These are phyloP conservation scores for Stratiomys singularior DNA, from an alignment of 2,888 invertebrate genomes.

Conservation along the genomic window DNA sequence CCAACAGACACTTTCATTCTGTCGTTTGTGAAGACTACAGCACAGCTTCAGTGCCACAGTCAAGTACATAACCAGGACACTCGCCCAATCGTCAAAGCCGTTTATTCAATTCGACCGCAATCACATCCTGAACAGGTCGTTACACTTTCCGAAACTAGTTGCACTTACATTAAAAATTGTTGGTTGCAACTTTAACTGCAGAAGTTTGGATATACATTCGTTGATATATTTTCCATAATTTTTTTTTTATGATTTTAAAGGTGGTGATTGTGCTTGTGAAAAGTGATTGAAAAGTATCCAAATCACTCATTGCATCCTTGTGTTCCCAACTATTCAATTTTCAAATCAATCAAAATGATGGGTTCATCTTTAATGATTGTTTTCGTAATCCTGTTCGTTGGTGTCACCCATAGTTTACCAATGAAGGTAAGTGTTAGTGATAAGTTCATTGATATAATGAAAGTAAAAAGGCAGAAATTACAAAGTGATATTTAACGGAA, in stretches of 20 bases:
- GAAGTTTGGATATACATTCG: neutral
- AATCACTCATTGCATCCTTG: neutral
- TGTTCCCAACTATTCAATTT: slow-evolving; percentile 12
- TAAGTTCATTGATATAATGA: neutral
- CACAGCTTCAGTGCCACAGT: slow-evolving; percentile 15
- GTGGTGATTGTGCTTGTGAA: slow-evolving; percentile 27
- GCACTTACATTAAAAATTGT: neutral
- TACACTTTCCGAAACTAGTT: neutral
- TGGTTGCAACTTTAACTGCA: neutral
- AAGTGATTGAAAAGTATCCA: slow-evolving; percentile 21
- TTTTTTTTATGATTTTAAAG: slow-evolving; percentile 19
- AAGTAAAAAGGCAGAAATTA: no score
- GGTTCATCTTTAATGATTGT: neutral
- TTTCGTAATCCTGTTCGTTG: slow-evolving; percentile 27
- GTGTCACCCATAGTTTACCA: slow-evolving; percentile 34
- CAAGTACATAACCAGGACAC: slow-evolving; percentile 22
- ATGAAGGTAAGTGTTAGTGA: slow-evolving; percentile 35
- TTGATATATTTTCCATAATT: neutral
- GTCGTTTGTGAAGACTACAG: slow-evolving; percentile 37
- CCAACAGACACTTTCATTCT: slow-evolving; percentile 44
- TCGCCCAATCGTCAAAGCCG: neutral
- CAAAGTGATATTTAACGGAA: no score
- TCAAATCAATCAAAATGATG: slow-evolving; percentile 10
- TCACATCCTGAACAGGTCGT: slow-evolving; percentile 30
- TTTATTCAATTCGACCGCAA: slow-evolving; percentile 4